Evolutionary conservation across 2,888 invertebrate genomes (phyloP).

Genomic region (Gisinianus flammeolus): DNA sequence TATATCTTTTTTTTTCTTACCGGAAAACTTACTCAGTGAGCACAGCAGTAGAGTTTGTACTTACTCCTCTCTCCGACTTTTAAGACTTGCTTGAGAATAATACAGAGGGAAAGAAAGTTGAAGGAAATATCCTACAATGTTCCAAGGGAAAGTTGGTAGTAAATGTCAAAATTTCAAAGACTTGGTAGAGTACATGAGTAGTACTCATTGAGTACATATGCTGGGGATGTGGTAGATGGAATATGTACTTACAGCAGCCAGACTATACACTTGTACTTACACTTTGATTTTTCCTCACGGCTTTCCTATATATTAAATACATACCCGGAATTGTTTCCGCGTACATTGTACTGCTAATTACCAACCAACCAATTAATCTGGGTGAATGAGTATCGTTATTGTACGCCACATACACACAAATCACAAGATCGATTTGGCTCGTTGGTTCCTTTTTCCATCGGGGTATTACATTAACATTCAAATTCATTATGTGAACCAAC

Average conservation of each 20-base stretch:
- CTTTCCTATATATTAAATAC: background rate
- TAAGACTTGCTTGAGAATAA: background rate
- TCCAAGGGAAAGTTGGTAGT: no score
- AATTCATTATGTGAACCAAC: background rate
- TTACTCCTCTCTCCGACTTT: background rate
- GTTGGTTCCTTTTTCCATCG: background rate
- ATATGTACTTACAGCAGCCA: background rate
- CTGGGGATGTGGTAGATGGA: background rate
- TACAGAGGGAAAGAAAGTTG: background rate
- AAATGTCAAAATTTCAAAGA: no score
- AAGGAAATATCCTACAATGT: background rate
- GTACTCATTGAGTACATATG: no score
- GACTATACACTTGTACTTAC: no score
- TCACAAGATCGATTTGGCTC: background rate
- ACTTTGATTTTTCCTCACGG: background rate
- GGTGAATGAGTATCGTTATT: background rate
- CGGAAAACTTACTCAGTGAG: slow-evolving; percentile 4
- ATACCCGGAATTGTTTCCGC: background rate
- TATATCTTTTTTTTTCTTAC: background rate
- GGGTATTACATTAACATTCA: no score
- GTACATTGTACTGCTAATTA: background rate
- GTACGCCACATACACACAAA: background rate
- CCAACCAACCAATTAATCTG: background rate
- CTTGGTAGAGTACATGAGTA: no score
- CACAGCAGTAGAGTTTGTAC: background rate